These are phyloP conservation scores for Panagrolaimus sp. DNA, from an alignment of 1,140 invertebrate species.

Conservation along the genomic window DNA sequence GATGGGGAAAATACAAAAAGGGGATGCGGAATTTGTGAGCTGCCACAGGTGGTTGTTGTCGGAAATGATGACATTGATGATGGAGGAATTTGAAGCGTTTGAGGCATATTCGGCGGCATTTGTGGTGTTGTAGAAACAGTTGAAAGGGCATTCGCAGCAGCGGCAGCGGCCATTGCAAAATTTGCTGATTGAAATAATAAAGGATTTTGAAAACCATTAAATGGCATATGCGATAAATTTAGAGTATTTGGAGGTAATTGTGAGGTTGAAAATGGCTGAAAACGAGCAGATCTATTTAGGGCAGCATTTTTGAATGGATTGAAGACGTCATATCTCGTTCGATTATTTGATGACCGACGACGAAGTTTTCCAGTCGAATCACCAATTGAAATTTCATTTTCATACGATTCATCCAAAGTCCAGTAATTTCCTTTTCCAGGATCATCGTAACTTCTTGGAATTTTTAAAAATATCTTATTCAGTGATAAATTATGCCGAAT, in stretches of 20 bases:
- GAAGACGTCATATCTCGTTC: not conserved
- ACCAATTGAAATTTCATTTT: conserved; percentile 45
- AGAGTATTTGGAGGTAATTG: conserved; percentile 1
- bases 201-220: not conserved
- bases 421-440: conserved; percentile 58
- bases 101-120: conserved; percentile 11
- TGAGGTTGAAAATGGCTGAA: not conserved
- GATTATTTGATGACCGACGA: conserved; percentile 15
- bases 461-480: conserved; percentile 81
- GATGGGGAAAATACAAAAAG: conserved; percentile 11
- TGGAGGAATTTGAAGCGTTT: not conserved
- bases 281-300: not conserved
- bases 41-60: not conserved
- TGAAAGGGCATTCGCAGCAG: conserved; percentile 5
- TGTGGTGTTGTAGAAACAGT: conserved; percentile 10
- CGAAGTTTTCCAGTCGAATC: conserved; percentile 35
- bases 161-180: conserved; percentile 13
- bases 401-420: conserved; percentile 35
- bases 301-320: not conserved
- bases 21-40: conserved; percentile 2
- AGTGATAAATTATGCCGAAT: conserved; percentile 75
- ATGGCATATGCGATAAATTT: conserved; percentile 1
- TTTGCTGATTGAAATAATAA: not conserved
- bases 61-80: conserved; percentile 9
- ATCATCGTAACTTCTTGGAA: conserved; percentile 57